Evolutionary conservation across 2,888 invertebrate species (phyloP).

Genomic region (Amphipyra tragopoginis): DNA sequence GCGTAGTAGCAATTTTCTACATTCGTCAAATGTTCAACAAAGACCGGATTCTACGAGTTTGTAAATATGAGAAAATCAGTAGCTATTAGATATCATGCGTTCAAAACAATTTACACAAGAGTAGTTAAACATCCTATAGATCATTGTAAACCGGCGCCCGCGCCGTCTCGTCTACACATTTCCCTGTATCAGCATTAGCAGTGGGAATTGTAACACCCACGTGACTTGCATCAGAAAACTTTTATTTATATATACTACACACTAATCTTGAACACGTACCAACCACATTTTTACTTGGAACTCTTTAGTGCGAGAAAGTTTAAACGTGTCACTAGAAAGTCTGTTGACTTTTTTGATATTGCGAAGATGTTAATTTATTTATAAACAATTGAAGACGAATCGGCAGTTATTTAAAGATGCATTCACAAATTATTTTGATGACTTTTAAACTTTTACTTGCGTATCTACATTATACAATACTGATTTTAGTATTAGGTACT

Average conservation of each 20-base stretch:
- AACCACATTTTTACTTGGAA: slow-evolving; percentile 28
- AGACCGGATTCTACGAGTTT: slow-evolving; percentile 38
- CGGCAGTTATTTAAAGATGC: neutral
- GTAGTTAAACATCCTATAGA: slow-evolving; percentile 34
- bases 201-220: slow-evolving; percentile 25
- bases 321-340: slow-evolving; percentile 41
- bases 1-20: slow-evolving; percentile 2
- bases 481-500: neutral
- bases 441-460: neutral
- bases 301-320: slow-evolving; percentile 40
- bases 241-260: slow-evolving; percentile 34
- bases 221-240: slow-evolving; percentile 47
- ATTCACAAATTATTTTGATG: neutral
- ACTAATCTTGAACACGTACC: slow-evolving; percentile 45
- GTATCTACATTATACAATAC: neutral
- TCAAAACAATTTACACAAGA: slow-evolving; percentile 44
- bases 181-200: neutral
- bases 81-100: slow-evolving; percentile 18
- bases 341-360: slow-evolving; percentile 25
- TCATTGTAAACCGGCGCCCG: slow-evolving; percentile 16
- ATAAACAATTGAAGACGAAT: slow-evolving; percentile 3
- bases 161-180: slow-evolving; percentile 13
- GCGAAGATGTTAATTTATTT: slow-evolving; percentile 26
- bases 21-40: slow-evolving; percentile 27
- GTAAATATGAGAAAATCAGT: slow-evolving; percentile 42